Evolutionary conservation across 2,797 vertebrate genomes (phyloP), one percentile per base, ranked within the genome.

Genomic region (Lophius americanus): DNA sequence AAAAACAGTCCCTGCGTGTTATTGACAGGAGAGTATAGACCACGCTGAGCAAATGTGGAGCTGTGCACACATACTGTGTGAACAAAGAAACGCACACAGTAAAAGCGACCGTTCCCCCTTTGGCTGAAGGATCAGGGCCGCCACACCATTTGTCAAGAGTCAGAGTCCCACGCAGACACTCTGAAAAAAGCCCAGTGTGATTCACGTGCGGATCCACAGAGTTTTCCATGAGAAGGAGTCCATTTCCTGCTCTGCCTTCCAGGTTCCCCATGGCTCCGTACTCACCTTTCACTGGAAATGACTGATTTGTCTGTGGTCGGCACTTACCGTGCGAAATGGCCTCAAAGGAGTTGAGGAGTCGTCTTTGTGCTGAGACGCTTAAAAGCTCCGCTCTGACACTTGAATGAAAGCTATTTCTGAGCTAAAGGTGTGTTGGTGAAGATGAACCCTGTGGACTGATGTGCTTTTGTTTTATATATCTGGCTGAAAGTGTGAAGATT

Each of bases 271-370:
- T 14, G 0, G 59, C 66, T 73, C 75, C 8, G 41, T 57, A 3
- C 76, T 70, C 74, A 68, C 65, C 72, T 81, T 82, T 81, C 70
- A 53, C 60, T 54, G 70, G 38, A 77, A 79, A 78, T 51, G 51
- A 66, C 41, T 52, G 70, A 75, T 76, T 78, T 79, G 65, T 78
- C 77, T 68, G 50, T 38, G 65, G 14, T 35, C 41, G 49, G 38
- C 6, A 23, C 60, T 64, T 59, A 70, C 72, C 64, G 64, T 64
- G 69, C 42, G 68, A 77, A 73, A 73, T 12, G 36, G 54, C 65
- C 71, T 69, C 57, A 52, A 37, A 73, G 72, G 60, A 73, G 49
- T 51, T 7, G 55, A 79, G 57, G 51, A 64, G 5, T 65, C 32
- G 6, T 36, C 41, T 44, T 44, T 66, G 4, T 0, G 43, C 63